Evolutionary conservation across 2,113 vertebrate genomes (phyloP).

Genomic region (Pionites leucogaster): DNA sequence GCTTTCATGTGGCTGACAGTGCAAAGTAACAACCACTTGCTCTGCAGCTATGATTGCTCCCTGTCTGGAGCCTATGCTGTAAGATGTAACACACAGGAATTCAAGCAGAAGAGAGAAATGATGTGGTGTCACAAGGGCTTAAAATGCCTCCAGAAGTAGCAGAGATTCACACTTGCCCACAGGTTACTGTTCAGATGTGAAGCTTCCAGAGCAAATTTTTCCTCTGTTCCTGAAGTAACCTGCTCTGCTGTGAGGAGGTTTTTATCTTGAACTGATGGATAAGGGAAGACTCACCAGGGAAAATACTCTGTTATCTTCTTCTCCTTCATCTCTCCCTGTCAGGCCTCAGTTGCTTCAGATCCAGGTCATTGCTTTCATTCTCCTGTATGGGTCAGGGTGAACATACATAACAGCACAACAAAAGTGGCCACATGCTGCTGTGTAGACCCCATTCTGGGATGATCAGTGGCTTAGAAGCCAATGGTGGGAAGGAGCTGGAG

Average conservation of each 20-base stretch:
- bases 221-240: not conserved
- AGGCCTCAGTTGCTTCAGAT: not conserved
- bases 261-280: not conserved
- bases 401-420: not conserved
- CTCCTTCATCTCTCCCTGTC: not conserved
- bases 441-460: not conserved
- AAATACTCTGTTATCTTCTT: not conserved
- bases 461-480: not conserved
- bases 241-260: not conserved
- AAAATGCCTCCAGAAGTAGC: not conserved
- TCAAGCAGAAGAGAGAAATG: not conserved
- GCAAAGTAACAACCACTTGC: not conserved
- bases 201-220: not conserved
- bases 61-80: not conserved
- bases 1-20: constrained; percentile 6
- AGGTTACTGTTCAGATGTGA: not conserved
- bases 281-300: not conserved
- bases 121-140: not conserved
- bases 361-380: not conserved
- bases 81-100: not conserved
- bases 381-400: not conserved
- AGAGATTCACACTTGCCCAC: not conserved
- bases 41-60: not conserved
- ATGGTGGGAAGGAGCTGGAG: not conserved
- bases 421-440: not conserved